A percentile compares a stretch with the other conserved stretches of the same genome.
These are phyloP conservation scores for Botia almorhae DNA, from an alignment of 2,797 vertebrate genomes.

Conservation along the genomic window DNA sequence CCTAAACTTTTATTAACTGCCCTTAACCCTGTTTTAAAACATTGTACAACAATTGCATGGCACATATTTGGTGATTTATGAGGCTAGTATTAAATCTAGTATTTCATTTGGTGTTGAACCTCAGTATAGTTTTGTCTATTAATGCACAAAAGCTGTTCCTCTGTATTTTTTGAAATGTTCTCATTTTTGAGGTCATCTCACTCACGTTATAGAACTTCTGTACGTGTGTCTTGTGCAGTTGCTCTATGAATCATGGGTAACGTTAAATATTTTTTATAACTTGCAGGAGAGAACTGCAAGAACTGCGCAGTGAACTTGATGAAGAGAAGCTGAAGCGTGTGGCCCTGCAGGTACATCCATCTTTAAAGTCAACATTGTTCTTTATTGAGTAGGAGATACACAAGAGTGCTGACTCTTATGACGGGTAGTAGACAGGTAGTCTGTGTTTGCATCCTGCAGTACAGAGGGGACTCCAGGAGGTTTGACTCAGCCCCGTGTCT, in stretches of 20 bases:
- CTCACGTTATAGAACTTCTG: too few species aligned
- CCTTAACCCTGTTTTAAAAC: too few species aligned
- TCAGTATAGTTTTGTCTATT: background rate
- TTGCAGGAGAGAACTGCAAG: constrained; percentile 90
- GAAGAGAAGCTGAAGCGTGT: constrained; percentile 86
- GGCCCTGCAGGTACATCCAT: constrained; percentile 84
- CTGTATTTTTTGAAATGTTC: too few species aligned
- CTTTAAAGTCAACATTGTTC: background rate
- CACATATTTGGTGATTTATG: background rate
- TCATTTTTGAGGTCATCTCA: too few species aligned
- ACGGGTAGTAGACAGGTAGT: too few species aligned
- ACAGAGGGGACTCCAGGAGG: constrained; percentile 1
- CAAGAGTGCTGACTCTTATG: too few species aligned
- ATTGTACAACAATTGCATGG: background rate
- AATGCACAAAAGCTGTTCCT: background rate
- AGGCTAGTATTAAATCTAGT: background rate
- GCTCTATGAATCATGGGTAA: background rate
- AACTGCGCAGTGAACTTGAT: constrained; percentile 87
- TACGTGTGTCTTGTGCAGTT: background rate
- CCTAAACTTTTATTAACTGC: too few species aligned
- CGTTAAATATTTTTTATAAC: constrained; percentile 21
- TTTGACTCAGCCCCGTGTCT: background rate
- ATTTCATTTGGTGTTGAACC: background rate
- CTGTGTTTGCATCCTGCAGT: background rate
- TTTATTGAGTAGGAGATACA: background rate